These are phyloP conservation scores for Hyalella azteca DNA, from an alignment of 2,888 invertebrate genomes.

Conservation along the genomic window DNA sequence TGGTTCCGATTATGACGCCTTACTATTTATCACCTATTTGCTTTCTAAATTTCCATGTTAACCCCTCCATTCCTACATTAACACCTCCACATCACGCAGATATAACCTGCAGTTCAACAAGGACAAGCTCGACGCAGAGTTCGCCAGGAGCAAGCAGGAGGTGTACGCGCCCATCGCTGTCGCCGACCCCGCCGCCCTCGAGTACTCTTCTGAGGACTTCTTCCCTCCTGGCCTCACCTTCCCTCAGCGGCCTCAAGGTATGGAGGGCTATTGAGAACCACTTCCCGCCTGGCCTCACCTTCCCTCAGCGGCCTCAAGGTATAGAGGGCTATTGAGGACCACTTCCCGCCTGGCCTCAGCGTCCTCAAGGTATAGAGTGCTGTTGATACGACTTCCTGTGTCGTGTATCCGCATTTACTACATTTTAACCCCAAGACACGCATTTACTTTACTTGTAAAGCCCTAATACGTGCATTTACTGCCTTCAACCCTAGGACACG, in stretches of 20 bases:
- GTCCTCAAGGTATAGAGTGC: slow-evolving; percentile 86
- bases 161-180: slow-evolving; percentile 41
- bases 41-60: no score
- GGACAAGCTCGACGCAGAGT: slow-evolving; percentile 59
- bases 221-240: slow-evolving; percentile 76
- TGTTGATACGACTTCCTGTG: slow-evolving; percentile 74
- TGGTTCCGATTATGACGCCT: no score
- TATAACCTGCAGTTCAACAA: slow-evolving; percentile 55
- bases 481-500: no score
- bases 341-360: slow-evolving; percentile 74
- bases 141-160: slow-evolving; percentile 41
- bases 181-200: slow-evolving; percentile 66
- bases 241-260: slow-evolving; percentile 81
- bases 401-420: no score
- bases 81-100: no score
- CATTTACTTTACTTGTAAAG: no score
- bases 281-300: slow-evolving; percentile 74
- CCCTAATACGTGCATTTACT: no score
- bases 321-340: slow-evolving; percentile 82
- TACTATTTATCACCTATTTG: no score
- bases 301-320: slow-evolving; percentile 80
- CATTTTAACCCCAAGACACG: no score
- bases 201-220: slow-evolving; percentile 72
- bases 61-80: no score
- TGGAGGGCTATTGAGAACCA: slow-evolving; percentile 82